Conservation (phyloP, 2,888 invertebrate genomes). For the Macrophya alboannulata region DNA sequence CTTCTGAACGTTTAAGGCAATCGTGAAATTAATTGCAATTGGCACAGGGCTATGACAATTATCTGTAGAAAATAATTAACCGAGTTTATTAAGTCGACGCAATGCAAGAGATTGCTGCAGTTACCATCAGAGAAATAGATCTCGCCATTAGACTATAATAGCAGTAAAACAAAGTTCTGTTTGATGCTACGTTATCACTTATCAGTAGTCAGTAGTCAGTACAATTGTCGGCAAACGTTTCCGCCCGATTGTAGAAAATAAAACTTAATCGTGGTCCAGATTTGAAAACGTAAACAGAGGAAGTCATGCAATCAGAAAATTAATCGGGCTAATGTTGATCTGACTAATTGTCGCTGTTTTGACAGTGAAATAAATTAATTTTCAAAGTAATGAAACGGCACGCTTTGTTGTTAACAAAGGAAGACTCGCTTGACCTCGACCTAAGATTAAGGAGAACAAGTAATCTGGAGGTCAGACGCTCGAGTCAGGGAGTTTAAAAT, state of each 20-base stretch:
- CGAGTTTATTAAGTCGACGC: neutral
- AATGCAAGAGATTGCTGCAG: neutral
- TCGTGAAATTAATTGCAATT: neutral
- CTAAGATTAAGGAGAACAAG: neutral
- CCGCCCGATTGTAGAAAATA: constrained; percentile 23
- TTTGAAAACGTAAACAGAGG: constrained; percentile 24
- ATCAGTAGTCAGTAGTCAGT: too few species aligned
- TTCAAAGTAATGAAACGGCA: neutral
- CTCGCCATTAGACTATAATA: neutral
- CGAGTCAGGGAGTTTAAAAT: neutral
- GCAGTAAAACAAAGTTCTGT: neutral
- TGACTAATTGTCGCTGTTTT: too few species aligned
- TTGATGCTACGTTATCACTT: neutral
- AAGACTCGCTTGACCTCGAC: neutral
- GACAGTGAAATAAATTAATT: neutral
- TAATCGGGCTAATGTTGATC: too few species aligned
- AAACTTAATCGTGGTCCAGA: neutral
- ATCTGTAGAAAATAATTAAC: neutral
- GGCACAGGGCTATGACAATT: too few species aligned
- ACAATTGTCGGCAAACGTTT: neutral
- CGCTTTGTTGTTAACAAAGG: neutral
- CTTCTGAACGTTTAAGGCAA: neutral
- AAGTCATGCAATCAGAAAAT: neutral
- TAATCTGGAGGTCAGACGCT: neutral
- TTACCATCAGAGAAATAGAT: neutral